Percentiles rank a stretch among this genome's conserved stretches.
Evolutionary conservation across 2,113 vertebrate genomes (phyloP).

Genomic region (Aviceda subcristata): DNA sequence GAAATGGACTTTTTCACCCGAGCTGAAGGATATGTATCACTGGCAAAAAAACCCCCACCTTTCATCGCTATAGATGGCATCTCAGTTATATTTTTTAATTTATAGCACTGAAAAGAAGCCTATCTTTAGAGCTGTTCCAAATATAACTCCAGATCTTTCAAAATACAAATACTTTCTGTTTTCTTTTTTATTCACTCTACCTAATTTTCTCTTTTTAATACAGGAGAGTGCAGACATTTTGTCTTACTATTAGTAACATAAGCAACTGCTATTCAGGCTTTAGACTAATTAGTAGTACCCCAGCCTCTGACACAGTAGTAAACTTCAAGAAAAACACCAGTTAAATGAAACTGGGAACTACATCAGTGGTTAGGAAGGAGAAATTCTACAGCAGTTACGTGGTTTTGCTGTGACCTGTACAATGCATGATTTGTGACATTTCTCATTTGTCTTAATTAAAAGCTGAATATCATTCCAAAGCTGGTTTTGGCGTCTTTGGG

Average conservation of each 20-base stretch:
- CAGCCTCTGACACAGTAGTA: background rate
- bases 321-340: background rate
- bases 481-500: background rate
- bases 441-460: slow-evolving; percentile 28
- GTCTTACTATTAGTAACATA: background rate
- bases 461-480: background rate
- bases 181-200: background rate
- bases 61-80: background rate
- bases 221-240: background rate
- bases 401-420: background rate
- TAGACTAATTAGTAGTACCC: background rate
- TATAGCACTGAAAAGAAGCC: background rate
- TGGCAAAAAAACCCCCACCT: background rate
- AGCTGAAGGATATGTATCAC: background rate
- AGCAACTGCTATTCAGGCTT: background rate
- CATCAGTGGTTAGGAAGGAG: background rate
- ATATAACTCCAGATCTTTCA: background rate
- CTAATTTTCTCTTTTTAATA: background rate
- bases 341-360: background rate
- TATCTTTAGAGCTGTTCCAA: background rate
- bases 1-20: background rate
- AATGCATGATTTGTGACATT: background rate
- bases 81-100: background rate
- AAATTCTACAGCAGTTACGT: background rate
- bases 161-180: background rate